A percentile compares a stretch with the other conserved stretches of the same genome.
Evolutionary conservation across 2,888 invertebrate genomes (phyloP).

Genomic region (Volucella inflata): DNA sequence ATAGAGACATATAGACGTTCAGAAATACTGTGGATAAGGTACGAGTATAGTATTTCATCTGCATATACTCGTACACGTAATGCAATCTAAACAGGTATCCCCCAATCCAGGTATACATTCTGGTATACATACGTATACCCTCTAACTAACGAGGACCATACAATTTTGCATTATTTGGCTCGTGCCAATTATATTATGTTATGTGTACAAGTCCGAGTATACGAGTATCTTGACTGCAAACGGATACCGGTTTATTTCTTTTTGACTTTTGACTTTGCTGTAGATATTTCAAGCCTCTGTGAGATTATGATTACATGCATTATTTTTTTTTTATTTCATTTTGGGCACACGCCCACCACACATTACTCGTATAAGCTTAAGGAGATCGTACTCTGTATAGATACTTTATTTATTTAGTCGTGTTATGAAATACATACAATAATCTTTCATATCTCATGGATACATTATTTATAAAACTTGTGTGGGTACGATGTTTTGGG

Average conservation of each 20-base stretch:
- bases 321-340: constrained; percentile 19
- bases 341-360: constrained; percentile 66
- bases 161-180: constrained; percentile 71
- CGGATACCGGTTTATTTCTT: constrained; percentile 17
- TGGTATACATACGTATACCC: constrained; percentile 1
- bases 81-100: constrained; percentile 63
- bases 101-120: constrained; percentile 28
- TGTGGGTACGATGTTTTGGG: constrained; percentile 16
- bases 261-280: constrained; percentile 21
- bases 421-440: constrained; percentile 50
- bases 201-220: constrained; percentile 1
- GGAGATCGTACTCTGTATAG: constrained; percentile 11
- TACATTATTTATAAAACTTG: constrained; percentile 29
- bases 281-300: constrained; percentile 44
- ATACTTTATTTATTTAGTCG: constrained; percentile 50
- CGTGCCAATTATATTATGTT: constrained; percentile 71
- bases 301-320: constrained; percentile 52
- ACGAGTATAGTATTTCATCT: neutral
- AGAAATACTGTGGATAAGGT: too few species aligned
- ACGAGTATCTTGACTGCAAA: constrained; percentile 33
- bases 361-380: constrained; percentile 2
- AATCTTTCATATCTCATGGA: constrained; percentile 48
- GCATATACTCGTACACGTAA: constrained; percentile 6
- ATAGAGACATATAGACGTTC: neutral
- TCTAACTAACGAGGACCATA: constrained; percentile 65